These are phyloP conservation scores for Phaedon cochleariae DNA, from an alignment of 2,888 invertebrate species.

Conservation along the genomic window DNA sequence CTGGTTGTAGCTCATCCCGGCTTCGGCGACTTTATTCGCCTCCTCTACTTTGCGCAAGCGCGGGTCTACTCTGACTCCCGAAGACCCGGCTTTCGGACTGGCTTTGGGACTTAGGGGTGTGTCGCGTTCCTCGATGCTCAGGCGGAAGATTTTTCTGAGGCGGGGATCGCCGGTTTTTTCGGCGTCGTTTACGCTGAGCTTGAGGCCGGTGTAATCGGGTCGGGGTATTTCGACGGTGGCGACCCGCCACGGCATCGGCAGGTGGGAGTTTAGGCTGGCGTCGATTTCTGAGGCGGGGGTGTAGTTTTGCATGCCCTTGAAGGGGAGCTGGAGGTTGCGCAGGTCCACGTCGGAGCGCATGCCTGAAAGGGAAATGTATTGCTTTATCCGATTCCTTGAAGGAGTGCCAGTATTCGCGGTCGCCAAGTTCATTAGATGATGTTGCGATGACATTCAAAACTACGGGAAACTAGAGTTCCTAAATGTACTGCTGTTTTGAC, in stretches of 20 bases:
- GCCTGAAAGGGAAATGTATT: constrained; percentile 54
- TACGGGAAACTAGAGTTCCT: too few species aligned
- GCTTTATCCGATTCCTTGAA: too few species aligned
- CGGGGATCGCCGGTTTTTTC: constrained; percentile 81
- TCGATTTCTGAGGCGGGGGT: constrained; percentile 88
- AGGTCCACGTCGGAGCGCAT: constrained; percentile 75
- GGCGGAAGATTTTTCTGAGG: constrained; percentile 76
- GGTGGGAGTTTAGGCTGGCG: constrained; percentile 81
- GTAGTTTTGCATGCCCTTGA: constrained; percentile 81
- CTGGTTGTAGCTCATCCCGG: constrained; percentile 67
- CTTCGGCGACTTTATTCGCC: constrained; percentile 44
- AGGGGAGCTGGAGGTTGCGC: constrained; percentile 74
- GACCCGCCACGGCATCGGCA: constrained; percentile 75
- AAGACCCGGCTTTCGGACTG: constrained; percentile 62
- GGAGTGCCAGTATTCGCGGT: too few species aligned
- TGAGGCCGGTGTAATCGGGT: constrained; percentile 79
- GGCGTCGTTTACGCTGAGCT: constrained; percentile 74
- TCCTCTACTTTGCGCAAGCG: constrained; percentile 56
- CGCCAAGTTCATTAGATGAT: too few species aligned
- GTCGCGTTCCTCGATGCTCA: constrained; percentile 69
- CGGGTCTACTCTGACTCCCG: constrained; percentile 42
- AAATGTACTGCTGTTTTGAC: too few species aligned
- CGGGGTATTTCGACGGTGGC: constrained; percentile 72
- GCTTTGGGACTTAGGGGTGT: constrained; percentile 68
- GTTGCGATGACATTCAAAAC: too few species aligned